phyloP scores from a whole-genome alignment of 2,113 vertebrate genomes.

The Mastomys coucha region DNA sequence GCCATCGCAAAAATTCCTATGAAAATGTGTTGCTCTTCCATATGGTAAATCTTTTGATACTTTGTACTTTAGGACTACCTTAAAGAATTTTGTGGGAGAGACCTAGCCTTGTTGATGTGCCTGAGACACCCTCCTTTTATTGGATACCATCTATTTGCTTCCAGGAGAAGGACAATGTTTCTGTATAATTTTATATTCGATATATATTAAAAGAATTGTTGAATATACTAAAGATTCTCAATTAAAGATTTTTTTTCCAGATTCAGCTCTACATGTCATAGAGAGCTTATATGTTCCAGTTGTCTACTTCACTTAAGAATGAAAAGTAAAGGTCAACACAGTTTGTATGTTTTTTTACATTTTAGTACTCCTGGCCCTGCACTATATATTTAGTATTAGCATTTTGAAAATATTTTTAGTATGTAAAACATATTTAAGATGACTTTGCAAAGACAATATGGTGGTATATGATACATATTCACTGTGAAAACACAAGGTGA shows the following conservation, averaged over 20 bases:
- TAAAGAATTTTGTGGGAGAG: not conserved
- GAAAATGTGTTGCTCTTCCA: not conserved
- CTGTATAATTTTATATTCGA: slow-evolving; percentile 16
- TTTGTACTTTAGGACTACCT: not conserved
- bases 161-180: not conserved
- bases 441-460: slow-evolving; percentile 15
- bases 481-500: not conserved
- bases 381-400: slow-evolving; percentile 23
- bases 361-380: not conserved
- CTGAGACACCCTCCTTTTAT: slow-evolving; percentile 10
- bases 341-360: slow-evolving; percentile 44
- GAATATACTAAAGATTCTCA: not conserved
- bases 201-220: not conserved
- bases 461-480: not conserved
- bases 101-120: not conserved
- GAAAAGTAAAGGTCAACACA: slow-evolving; percentile 31
- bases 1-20: not conserved
- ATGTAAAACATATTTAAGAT: slow-evolving; percentile 52
- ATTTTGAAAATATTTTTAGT: slow-evolving; percentile 56
- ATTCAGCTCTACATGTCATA: not conserved
- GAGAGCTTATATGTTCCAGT: not conserved
- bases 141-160: not conserved
- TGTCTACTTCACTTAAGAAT: not conserved
- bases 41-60: slow-evolving; percentile 30
- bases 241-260: slow-evolving; percentile 21